These are phyloP conservation scores for Brachypteracias leptosomus DNA, from an alignment of 2,113 vertebrate species.

Conservation along the genomic window DNA sequence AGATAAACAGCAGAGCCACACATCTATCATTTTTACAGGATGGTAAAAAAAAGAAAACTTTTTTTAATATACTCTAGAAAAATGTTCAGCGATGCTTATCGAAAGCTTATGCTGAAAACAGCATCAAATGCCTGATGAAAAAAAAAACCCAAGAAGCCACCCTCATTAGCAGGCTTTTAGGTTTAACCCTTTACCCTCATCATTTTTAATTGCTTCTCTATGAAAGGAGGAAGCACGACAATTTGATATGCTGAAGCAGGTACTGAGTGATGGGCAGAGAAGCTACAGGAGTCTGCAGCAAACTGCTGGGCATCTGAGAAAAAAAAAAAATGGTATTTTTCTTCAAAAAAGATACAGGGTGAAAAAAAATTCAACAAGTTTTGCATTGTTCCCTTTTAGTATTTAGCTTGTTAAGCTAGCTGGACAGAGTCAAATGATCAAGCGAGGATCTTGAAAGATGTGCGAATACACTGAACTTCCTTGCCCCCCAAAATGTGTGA, in stretches of 20 bases:
- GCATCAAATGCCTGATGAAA: slow-evolving; percentile 46
- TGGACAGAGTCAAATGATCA: slow-evolving; percentile 47
- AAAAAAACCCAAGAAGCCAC: neutral
- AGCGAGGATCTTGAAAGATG: slow-evolving; percentile 47
- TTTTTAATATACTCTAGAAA: slow-evolving; percentile 41
- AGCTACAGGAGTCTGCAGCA: neutral
- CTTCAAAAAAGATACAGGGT: neutral
- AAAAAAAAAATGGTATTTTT: neutral
- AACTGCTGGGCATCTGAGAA: slow-evolving; percentile 17
- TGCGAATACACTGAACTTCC: slow-evolving; percentile 32
- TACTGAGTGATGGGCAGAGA: neutral
- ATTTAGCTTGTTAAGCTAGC: slow-evolving; percentile 55
- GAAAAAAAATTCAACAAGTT: neutral
- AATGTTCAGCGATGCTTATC: slow-evolving; percentile 59
- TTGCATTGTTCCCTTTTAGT: slow-evolving; percentile 29
- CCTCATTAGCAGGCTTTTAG: slow-evolving; percentile 52
- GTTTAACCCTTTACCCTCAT: slow-evolving; percentile 69
- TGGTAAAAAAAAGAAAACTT: neutral
- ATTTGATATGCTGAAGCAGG: neutral
- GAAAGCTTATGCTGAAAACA: slow-evolving; percentile 27
- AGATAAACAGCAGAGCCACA: slow-evolving; percentile 42
- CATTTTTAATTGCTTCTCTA: slow-evolving; percentile 70
- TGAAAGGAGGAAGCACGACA: neutral
- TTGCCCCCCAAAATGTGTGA: slow-evolving; percentile 36
- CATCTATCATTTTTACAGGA: slow-evolving; percentile 53